A percentile compares a stretch with the other conserved stretches of the same genome.
Evolutionary conservation across 2,797 vertebrate species (phyloP).

Genomic region (Sebastes minor): DNA sequence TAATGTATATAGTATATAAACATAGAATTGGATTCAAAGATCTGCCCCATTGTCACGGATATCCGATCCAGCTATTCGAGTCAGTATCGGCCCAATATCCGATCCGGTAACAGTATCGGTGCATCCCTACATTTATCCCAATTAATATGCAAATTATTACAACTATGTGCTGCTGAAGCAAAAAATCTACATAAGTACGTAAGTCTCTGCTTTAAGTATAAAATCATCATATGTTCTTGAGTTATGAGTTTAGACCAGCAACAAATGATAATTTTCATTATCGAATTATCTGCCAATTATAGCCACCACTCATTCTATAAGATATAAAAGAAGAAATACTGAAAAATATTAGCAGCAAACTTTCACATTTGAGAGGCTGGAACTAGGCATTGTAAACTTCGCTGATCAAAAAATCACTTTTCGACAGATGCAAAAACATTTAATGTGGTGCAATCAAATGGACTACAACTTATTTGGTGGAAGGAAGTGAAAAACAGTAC

Average conservation of each 20-base stretch:
- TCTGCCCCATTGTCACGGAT: too few species aligned
- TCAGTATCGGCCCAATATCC: too few species aligned
- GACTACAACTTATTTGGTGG: neutral
- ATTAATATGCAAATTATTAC: neutral
- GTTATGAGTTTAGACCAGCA: neutral
- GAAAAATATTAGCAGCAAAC: neutral
- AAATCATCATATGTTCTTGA: neutral
- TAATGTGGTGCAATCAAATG: neutral
- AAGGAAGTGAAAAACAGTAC: neutral
- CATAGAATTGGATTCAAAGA: too few species aligned
- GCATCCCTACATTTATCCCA: too few species aligned
- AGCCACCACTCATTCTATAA: neutral
- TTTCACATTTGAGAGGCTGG: neutral
- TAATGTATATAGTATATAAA: too few species aligned
- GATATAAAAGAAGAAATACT: neutral
- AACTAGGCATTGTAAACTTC: neutral
- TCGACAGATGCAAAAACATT: neutral
- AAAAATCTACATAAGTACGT: neutral
- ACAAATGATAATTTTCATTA: neutral
- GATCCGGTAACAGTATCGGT: too few species aligned
- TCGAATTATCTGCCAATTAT: neutral
- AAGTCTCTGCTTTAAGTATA: neutral
- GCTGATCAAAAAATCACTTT: neutral
- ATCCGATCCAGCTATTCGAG: too few species aligned
- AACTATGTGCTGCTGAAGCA: neutral